Evolutionary conservation across 2,113 vertebrate genomes (phyloP).

Genomic region (Xyrauchen texanus): DNA sequence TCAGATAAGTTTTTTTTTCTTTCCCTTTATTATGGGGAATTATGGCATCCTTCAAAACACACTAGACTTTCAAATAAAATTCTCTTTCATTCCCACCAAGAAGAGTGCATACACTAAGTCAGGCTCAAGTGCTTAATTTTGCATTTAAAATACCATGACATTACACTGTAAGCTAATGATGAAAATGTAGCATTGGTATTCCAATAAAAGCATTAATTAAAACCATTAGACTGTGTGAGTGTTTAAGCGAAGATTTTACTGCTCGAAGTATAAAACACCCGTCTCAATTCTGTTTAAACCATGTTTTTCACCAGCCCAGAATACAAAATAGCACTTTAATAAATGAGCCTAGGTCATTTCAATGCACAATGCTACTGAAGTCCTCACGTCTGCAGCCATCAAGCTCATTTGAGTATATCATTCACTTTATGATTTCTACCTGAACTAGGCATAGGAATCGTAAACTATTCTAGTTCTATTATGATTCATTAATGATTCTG

Average conservation of each 20-base stretch:
- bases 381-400: background rate
- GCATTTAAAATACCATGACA: background rate
- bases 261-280: no score
- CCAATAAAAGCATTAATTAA: slow-evolving; percentile 14
- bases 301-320: background rate
- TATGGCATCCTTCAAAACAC: slow-evolving; percentile 25
- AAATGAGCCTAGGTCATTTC: background rate
- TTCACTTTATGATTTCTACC: background rate
- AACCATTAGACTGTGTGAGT: background rate
- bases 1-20: no score
- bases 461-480: no score
- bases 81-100: background rate
- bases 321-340: background rate
- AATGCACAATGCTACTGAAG: background rate
- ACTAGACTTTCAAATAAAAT: slow-evolving; percentile 22
- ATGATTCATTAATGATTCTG: no score
- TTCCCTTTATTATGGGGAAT: background rate
- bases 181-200: background rate
- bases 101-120: background rate
- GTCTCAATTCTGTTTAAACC: background rate
- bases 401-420: background rate
- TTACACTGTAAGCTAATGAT: background rate
- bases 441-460: no score
- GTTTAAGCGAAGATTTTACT: background rate
- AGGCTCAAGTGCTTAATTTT: background rate